phyloP scores from a whole-genome alignment of 2,113 vertebrate species.

The Pantherophis guttatus region DNA sequence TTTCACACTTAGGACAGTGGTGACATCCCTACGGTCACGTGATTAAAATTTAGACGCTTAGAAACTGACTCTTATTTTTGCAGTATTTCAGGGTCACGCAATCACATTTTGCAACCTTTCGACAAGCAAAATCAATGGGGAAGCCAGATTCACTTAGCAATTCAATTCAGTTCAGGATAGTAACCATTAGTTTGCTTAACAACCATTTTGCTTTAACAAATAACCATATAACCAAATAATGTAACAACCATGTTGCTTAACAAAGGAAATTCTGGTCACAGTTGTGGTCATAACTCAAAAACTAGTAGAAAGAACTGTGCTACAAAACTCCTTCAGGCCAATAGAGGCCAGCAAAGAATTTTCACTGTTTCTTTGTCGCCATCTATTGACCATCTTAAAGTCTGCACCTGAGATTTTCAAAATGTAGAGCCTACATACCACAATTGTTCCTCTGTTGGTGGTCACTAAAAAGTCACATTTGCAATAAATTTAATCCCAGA shows the following conservation, averaged over 20 bases:
- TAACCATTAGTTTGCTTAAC: neutral
- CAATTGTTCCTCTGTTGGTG: neutral
- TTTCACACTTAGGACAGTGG: too few relatives aligned
- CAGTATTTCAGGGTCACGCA: too few relatives aligned
- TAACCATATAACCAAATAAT: too few relatives aligned
- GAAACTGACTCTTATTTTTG: too few relatives aligned
- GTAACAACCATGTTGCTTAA: neutral
- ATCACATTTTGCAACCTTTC: too few relatives aligned
- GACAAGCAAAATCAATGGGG: too few relatives aligned
- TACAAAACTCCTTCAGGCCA: neutral
- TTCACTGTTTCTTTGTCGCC: neutral
- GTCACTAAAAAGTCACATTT: neutral
- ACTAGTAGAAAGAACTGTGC: neutral
- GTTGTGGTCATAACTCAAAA: neutral
- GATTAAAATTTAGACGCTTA: too few relatives aligned
- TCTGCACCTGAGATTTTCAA: neutral
- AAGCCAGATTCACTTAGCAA: too few relatives aligned
- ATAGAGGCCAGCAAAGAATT: neutral
- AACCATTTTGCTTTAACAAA: too few relatives aligned
- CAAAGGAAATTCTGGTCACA: neutral
- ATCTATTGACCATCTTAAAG: neutral
- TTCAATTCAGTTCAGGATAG: too few relatives aligned
- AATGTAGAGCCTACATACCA: neutral
- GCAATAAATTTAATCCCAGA: neutral
- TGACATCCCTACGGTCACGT: too few relatives aligned